Evolutionary conservation across 2,797 vertebrate genomes (phyloP), one percentile per base, ranked within the genome.

Genomic region (Lacerta agilis): DNA sequence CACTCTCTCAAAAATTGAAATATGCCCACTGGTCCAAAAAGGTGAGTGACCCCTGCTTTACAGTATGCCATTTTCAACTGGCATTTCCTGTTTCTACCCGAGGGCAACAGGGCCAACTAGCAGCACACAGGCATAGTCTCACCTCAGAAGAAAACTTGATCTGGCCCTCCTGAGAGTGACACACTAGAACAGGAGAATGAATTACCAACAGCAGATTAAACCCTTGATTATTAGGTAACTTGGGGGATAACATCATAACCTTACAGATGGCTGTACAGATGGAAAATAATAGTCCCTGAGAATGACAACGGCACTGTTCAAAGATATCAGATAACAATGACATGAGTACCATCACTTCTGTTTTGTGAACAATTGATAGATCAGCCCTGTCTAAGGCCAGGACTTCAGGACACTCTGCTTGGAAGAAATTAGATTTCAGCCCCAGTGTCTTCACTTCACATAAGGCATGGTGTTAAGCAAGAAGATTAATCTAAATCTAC

Each of bases 401-500:
- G 4, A 0, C 36, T 73, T 66, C 36, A 36, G 25, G 77, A 15
- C n/a, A 49, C 23, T 85, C 69, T 10, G 69, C 41, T 73, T 88
- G 38, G 23, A 75, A 80, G 77, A 75, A 80, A 88, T 79, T 20
- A 75, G n/a, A 88, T 36, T 73, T 49, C 38, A 66, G 38, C 9
- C 17, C 73, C n/a, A 11, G 55, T 64, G 20, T 43, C 45, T 43
- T 78, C 83, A 36, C 33, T 33, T 69, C 58, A 85, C 77, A 85
- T 33, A 75, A 75, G 23, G n/a, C 67, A 49, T 66, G 25, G 38
- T 36, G 36, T 86, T 80, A 84, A 83, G 79, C 82, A 87, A 87
- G 85, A 83, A 36, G 27, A 84, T 66, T 45, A 43, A 84, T 66
- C 72, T 87, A 43, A 89, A 83, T 73, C 80, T 88, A 79, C 38